phyloP scores from a whole-genome alignment of 2,888 invertebrate species.

The Mythimna lalbum region DNA sequence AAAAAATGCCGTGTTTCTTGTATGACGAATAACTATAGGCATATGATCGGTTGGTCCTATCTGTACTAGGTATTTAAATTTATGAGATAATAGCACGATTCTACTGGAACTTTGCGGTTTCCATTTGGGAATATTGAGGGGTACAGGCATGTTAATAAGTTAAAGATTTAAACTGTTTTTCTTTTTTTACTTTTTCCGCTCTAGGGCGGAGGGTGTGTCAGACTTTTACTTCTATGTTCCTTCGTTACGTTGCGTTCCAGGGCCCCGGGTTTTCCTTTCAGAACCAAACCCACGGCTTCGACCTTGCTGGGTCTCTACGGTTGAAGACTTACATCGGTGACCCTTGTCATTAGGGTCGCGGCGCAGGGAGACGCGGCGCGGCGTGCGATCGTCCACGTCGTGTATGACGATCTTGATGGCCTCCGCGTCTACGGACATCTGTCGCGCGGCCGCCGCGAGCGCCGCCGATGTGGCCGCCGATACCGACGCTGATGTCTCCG shows the following conservation, averaged over 20 bases:
- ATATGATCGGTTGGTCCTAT: neutral
- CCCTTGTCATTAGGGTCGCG: constrained; percentile 96
- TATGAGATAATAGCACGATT: no score
- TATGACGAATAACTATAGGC: neutral
- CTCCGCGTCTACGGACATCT: constrained; percentile 97
- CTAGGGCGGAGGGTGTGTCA: no score
- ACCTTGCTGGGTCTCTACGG: no score
- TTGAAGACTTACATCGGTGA: constrained; percentile 93
- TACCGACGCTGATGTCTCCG: constrained; percentile 81
- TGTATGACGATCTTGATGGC: constrained; percentile 98
- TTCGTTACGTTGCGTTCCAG: no score
- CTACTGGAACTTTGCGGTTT: neutral
- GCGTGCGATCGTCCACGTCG: constrained; percentile 96
- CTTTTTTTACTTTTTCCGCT: no score
- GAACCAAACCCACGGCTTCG: no score
- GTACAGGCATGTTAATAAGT: neutral
- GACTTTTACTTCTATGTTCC: no score
- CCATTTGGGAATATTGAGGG: neutral
- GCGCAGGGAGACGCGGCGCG: constrained; percentile 93
- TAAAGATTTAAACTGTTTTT: neutral
- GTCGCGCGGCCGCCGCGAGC: constrained; percentile 92
- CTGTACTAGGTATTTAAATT: no score
- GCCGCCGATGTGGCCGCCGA: constrained; percentile 88
- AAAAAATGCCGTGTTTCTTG: neutral
- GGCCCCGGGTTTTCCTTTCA: no score